Evolutionary conservation across 2,797 vertebrate species (phyloP).

Genomic region (Myotis planiceps): DNA sequence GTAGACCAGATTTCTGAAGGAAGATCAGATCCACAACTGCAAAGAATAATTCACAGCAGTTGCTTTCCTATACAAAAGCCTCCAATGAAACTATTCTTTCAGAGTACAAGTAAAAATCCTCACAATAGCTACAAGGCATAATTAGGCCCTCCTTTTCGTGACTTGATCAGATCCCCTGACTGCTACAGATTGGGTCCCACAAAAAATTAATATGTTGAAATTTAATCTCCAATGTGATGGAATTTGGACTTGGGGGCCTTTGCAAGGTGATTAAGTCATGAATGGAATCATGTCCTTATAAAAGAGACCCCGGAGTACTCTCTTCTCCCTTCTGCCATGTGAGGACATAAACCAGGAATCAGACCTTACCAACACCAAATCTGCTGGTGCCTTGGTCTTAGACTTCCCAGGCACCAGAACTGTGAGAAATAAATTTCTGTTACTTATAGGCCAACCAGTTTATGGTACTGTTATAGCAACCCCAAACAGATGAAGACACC

Average conservation of each 20-base stretch:
- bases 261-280: background rate
- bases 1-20: background rate
- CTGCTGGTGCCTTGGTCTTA: too few relatives aligned
- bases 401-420: background rate
- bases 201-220: background rate
- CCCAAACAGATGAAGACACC: background rate
- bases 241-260: background rate
- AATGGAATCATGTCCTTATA: background rate
- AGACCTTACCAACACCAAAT: too few relatives aligned
- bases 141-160: background rate
- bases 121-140: rapidly evolving
- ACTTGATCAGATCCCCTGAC: background rate
- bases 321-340: background rate
- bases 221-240: too few relatives aligned
- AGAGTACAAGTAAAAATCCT: background rate
- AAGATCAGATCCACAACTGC: background rate
- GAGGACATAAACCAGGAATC: background rate
- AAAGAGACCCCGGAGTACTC: background rate
- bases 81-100: background rate
- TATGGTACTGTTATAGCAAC: background rate
- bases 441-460: background rate
- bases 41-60: background rate
- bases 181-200: background rate
- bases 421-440: background rate
- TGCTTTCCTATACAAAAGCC: background rate